Evolutionary conservation across 2,888 invertebrate genomes (phyloP).

Genomic region (Argyra leucocephala): DNA sequence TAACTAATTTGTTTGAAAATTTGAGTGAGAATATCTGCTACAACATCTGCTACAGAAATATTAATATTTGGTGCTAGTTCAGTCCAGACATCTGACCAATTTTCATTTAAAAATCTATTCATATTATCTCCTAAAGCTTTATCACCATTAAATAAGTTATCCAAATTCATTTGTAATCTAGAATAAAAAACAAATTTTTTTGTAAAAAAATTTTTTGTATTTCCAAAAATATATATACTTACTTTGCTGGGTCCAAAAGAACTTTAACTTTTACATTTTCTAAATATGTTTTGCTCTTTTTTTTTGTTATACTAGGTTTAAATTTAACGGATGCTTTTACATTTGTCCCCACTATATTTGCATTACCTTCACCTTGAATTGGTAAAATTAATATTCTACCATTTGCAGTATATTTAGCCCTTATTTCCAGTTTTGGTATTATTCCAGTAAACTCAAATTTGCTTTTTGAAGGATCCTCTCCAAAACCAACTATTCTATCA

Average conservation of each 20-base stretch:
- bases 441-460: slow-evolving; percentile 40
- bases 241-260: slow-evolving; percentile 37
- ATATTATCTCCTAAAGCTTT: slow-evolving; percentile 34
- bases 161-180: slow-evolving; percentile 27
- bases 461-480: slow-evolving; percentile 33
- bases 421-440: slow-evolving; percentile 33
- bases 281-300: slow-evolving; percentile 33
- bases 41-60: slow-evolving; percentile 34
- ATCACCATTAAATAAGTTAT: slow-evolving; percentile 39
- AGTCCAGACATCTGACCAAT: slow-evolving; percentile 43
- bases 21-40: slow-evolving; percentile 33
- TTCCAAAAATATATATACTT: slow-evolving; percentile 20
- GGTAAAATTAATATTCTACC: slow-evolving; percentile 44
- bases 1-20: slow-evolving; percentile 38
- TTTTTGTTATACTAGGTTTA: slow-evolving; percentile 31
- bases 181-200: neutral
- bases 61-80: slow-evolving; percentile 40
- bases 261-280: slow-evolving; percentile 37
- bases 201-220: too few relatives aligned
- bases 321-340: slow-evolving; percentile 38
- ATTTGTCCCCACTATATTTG: slow-evolving; percentile 34
- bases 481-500: slow-evolving; percentile 29
- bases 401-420: slow-evolving; percentile 40
- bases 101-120: slow-evolving; percentile 41
- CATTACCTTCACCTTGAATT: slow-evolving; percentile 42